Evolutionary conservation across 92 coral and sea anemone species (phyloP).

Genomic region (Porites cylindrica): DNA sequence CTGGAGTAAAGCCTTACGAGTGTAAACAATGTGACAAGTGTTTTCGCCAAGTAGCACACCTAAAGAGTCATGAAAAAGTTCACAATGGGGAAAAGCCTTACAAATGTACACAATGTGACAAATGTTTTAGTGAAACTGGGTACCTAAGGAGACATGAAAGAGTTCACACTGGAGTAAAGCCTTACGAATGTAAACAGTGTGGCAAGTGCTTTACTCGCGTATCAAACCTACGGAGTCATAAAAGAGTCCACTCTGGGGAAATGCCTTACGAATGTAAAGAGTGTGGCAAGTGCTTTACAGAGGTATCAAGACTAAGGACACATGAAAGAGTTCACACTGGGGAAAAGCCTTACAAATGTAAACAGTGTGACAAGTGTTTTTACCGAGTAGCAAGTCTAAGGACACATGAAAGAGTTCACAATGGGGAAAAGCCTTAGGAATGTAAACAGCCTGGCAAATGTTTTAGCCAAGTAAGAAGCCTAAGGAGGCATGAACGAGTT

Average conservation of each 20-base stretch:
- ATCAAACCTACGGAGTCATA: no score
- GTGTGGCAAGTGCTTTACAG: neutral
- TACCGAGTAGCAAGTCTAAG: neutral
- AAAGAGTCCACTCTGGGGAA: neutral
- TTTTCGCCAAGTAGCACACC: no score
- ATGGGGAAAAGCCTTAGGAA: conserved; percentile 2
- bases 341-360: neutral
- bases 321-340: neutral
- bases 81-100: no score
- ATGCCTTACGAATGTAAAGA: neutral
- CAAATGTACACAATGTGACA: no score
- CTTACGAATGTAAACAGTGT: no score
- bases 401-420: neutral
- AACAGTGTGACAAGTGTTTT: conserved; percentile 2
- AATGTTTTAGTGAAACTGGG: no score
- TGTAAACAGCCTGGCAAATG: conserved; percentile 17
- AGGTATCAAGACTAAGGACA: neutral
- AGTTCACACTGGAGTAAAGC: neutral
- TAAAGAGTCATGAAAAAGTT: no score
- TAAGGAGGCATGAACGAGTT: neutral
- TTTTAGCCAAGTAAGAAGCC: neutral
- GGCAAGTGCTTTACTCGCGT: no score
- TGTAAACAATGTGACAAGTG: no score
- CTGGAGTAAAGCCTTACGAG: no score
- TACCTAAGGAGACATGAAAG: neutral